These are phyloP conservation scores for Chaenocephalus aceratus DNA, from an alignment of 2,113 vertebrate species.

Conservation along the genomic window DNA sequence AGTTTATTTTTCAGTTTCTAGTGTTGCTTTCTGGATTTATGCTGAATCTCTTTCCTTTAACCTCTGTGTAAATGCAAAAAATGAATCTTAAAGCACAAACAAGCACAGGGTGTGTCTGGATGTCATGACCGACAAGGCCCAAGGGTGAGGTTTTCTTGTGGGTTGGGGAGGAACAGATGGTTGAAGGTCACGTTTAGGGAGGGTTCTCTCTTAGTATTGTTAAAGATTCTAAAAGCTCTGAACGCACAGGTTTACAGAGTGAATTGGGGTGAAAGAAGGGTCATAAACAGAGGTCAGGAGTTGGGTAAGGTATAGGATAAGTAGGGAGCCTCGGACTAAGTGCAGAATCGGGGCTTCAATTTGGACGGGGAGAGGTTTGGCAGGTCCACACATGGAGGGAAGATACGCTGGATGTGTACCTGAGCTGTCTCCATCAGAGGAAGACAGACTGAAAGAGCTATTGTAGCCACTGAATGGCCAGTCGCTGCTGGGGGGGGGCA, in stretches of 20 bases:
- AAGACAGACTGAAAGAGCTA: slow-evolving; percentile 88
- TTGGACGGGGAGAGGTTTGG: slow-evolving; percentile 3
- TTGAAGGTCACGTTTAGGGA: slow-evolving; percentile 9
- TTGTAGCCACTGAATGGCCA: slow-evolving; percentile 88
- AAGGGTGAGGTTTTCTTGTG: slow-evolving; percentile 28
- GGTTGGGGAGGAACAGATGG: slow-evolving; percentile 14
- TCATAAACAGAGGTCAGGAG: slow-evolving; percentile 22
- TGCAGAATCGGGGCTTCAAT: background rate
- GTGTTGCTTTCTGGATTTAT: background rate
- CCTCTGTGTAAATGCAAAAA: background rate
- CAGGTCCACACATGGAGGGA: slow-evolving; percentile 41
- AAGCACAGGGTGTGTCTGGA: slow-evolving; percentile 20
- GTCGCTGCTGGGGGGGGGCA: slow-evolving; percentile 86
- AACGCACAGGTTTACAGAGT: slow-evolving; percentile 13
- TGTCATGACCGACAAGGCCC: background rate
- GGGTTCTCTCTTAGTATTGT: background rate
- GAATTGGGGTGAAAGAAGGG: background rate
- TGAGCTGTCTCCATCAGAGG: slow-evolving; percentile 85
- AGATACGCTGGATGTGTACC: slow-evolving; percentile 72
- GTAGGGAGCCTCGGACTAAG: background rate
- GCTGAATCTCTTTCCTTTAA: background rate
- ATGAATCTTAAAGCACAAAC: background rate
- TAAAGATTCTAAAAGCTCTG: slow-evolving; percentile 12
- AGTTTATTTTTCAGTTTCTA: background rate
- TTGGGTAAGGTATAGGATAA: slow-evolving; percentile 18